Percentiles rank a stretch among this genome's conserved stretches.
These are phyloP conservation scores for Antheraea mylitta DNA, from an alignment of 1,140 invertebrate genomes.

Conservation along the genomic window DNA sequence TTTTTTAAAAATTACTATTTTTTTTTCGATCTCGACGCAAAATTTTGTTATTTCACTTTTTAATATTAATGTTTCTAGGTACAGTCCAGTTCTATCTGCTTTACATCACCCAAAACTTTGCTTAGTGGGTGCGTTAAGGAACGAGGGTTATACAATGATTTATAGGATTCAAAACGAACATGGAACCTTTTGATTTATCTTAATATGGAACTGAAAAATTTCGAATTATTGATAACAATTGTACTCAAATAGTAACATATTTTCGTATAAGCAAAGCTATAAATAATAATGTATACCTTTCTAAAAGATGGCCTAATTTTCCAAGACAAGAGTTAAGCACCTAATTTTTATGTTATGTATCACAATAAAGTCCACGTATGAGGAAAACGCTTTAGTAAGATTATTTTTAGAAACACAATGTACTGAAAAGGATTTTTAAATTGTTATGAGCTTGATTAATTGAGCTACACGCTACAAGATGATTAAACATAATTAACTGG, in stretches of 20 bases:
- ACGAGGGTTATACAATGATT: slow-evolving; percentile 80
- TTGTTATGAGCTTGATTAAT: slow-evolving; percentile 59
- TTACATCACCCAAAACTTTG: slow-evolving; percentile 80
- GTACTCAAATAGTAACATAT: slow-evolving; percentile 56
- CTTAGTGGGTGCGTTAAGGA: slow-evolving; percentile 81
- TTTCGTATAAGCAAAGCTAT: slow-evolving; percentile 50
- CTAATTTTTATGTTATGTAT: slow-evolving; percentile 78
- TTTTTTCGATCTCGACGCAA: no score
- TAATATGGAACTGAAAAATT: slow-evolving; percentile 76
- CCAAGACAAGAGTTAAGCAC: slow-evolving; percentile 79
- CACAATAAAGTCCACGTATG: slow-evolving; percentile 72
- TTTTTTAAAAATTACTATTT: no score
- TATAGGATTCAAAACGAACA: slow-evolving; percentile 76
- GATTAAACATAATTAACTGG: slow-evolving; percentile 51
- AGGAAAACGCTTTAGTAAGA: slow-evolving; percentile 68
- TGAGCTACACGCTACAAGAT: slow-evolving; percentile 33
- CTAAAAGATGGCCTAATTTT: slow-evolving; percentile 32
- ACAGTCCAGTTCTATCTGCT: slow-evolving; percentile 74
- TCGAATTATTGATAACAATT: slow-evolving; percentile 70
- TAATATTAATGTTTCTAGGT: no score
- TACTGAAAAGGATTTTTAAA: slow-evolving; percentile 41
- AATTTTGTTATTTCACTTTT: no score
- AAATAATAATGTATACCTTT: slow-evolving; percentile 18
- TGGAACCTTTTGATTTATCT: slow-evolving; percentile 80
- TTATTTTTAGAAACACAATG: slow-evolving; percentile 80